Evolutionary conservation across 2,113 vertebrate species (phyloP).

Genomic region (Petrocephalus microphthalmus): DNA sequence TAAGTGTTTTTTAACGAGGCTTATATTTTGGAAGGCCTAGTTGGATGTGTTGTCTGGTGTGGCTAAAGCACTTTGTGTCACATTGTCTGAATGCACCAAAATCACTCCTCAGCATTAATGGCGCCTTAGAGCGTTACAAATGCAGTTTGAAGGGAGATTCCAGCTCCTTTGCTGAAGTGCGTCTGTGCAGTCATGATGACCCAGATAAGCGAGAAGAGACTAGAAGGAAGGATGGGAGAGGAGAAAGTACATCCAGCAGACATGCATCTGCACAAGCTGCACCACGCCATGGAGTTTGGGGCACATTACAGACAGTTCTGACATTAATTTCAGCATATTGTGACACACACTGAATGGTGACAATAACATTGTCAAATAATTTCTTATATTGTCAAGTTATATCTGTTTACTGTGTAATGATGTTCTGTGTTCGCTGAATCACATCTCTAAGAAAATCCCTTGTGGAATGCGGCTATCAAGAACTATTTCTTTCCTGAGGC

Average conservation of each 20-base stretch:
- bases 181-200: slow-evolving; percentile 13
- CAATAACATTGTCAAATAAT: neutral
- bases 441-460: neutral
- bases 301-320: neutral
- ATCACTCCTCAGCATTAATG: neutral
- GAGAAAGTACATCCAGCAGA: neutral
- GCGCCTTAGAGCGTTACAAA: neutral
- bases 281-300: neutral
- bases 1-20: neutral
- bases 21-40: neutral
- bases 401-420: neutral
- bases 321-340: neutral
- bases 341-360: neutral
- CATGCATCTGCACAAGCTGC: neutral
- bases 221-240: neutral
- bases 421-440: neutral
- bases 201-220: slow-evolving; percentile 16
- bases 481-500: neutral
- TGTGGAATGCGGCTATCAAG: neutral
- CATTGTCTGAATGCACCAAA: neutral
- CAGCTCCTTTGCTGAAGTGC: neutral
- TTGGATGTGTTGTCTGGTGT: neutral
- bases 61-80: neutral
- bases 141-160: slow-evolving; percentile 1
- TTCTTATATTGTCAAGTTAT: neutral